Evolutionary conservation across 92 coral and sea anemone genomes (phyloP).

Genomic region (Umimayanthus kanabou): DNA sequence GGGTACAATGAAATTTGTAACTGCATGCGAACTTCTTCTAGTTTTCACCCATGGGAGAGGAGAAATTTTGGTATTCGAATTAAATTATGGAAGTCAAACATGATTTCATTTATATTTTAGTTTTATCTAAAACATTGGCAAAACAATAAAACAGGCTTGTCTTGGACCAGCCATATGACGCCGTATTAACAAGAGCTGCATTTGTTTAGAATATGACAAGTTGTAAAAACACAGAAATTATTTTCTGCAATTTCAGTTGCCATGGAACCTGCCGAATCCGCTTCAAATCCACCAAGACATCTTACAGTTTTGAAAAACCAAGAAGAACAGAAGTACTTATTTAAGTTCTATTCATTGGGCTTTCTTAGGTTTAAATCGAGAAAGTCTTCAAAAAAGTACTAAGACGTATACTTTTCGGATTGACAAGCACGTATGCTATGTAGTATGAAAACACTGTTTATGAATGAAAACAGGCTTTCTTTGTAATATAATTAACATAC

Average conservation of each 20-base stretch:
- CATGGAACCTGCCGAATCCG: conserved; percentile 27
- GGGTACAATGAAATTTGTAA: background rate
- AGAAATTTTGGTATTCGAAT: background rate
- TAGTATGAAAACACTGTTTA: conserved; percentile 17
- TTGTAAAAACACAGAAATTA: conserved; percentile 38
- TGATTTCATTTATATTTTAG: background rate
- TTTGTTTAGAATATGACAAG: conserved; percentile 32
- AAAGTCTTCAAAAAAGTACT: background rate
- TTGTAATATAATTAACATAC: conserved; percentile 11
- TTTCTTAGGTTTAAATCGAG: background rate
- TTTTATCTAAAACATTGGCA: background rate
- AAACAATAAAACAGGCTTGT: conserved; percentile 1
- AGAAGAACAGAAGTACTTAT: background rate
- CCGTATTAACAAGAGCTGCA: conserved; percentile 4
- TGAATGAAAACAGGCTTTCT: conserved; percentile 13
- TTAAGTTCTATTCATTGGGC: background rate
- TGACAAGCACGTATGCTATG: background rate
- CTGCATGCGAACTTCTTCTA: background rate
- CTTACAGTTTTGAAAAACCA: background rate
- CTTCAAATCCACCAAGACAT: conserved; percentile 17
- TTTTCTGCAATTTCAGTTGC: conserved; percentile 39
- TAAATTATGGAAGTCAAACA: background rate
- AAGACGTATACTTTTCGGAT: background rate
- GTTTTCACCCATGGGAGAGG: background rate
- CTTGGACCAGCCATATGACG: conserved; percentile 34